Conservation (phyloP, 1,140 invertebrate genomes). For the Bombus sibiricus region DNA sequence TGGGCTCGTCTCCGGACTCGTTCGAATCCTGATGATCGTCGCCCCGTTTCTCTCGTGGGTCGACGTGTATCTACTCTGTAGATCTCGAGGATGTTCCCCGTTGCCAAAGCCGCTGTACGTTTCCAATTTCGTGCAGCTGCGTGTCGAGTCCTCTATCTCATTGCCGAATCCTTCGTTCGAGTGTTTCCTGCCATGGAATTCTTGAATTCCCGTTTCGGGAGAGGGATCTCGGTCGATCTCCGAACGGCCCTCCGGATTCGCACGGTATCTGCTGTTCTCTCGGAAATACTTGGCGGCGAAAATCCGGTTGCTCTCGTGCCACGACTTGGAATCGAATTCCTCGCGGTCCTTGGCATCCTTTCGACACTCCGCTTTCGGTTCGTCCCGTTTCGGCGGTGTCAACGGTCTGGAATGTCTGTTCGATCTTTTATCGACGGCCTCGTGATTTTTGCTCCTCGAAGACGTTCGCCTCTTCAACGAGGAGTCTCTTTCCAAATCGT, state of each 20-base stretch:
- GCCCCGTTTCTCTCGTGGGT: constrained; percentile 69
- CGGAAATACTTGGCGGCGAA: constrained; percentile 68
- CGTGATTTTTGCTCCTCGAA: constrained; percentile 36
- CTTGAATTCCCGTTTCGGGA: constrained; percentile 33
- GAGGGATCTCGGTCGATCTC: constrained; percentile 44
- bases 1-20: constrained; percentile 50
- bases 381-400: constrained; percentile 68
- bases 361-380: constrained; percentile 6
- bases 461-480: constrained; percentile 46
- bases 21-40: constrained; percentile 71
- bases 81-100: constrained; percentile 17
- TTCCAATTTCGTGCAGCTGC: neutral
- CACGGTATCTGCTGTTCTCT: constrained; percentile 56
- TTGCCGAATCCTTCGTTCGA: constrained; percentile 13
- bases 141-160: constrained; percentile 23
- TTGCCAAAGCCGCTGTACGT: constrained; percentile 2
- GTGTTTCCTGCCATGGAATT: neutral
- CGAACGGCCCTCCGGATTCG: constrained; percentile 50
- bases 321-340: constrained; percentile 51
- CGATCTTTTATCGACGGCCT: constrained; percentile 40
- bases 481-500: constrained; percentile 2
- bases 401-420: constrained; percentile 74
- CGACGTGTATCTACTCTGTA: constrained; percentile 45
- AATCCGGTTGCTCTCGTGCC: constrained; percentile 74
- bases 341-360: constrained; percentile 36